These are phyloP conservation scores for Campopleginae sp. DNA, from an alignment of 2,888 invertebrate genomes.

Conservation along the genomic window DNA sequence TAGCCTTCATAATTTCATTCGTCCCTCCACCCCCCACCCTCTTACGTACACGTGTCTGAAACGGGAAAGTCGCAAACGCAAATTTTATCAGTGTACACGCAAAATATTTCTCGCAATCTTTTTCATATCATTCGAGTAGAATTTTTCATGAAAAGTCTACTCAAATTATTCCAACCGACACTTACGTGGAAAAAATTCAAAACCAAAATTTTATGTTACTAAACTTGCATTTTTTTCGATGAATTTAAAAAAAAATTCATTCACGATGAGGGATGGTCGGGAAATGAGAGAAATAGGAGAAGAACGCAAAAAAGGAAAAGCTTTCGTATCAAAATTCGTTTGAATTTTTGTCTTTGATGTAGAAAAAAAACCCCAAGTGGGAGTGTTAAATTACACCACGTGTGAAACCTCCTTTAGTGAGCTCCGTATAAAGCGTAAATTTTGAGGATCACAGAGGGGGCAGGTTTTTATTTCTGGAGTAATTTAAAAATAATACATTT, in stretches of 20 bases:
- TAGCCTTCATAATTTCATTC: conserved; percentile 67
- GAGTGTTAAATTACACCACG: conserved; percentile 34
- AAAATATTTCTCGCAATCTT: background rate
- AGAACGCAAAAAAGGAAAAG: background rate
- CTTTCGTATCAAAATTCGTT: background rate
- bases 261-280: background rate
- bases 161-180: background rate
- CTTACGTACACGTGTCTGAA: conserved; percentile 37
- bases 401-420: conserved; percentile 17
- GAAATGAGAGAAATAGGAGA: background rate
- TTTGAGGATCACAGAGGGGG: conserved; percentile 10
- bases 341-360: background rate
- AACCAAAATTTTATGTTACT: background rate
- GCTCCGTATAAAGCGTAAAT: conserved; percentile 32
- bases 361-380: background rate
- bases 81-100: background rate
- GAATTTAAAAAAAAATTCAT: background rate
- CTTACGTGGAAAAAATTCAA: background rate
- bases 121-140: background rate
- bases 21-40: conserved; percentile 42
- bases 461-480: conserved; percentile 49
- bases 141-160: background rate
- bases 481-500: conserved; percentile 66
- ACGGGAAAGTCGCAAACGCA: conserved; percentile 10
- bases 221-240: background rate